Evolutionary conservation across 2,113 vertebrate species (phyloP), one percentile per base, ranked within the genome.

Genomic region (Oryzias melastigma): DNA sequence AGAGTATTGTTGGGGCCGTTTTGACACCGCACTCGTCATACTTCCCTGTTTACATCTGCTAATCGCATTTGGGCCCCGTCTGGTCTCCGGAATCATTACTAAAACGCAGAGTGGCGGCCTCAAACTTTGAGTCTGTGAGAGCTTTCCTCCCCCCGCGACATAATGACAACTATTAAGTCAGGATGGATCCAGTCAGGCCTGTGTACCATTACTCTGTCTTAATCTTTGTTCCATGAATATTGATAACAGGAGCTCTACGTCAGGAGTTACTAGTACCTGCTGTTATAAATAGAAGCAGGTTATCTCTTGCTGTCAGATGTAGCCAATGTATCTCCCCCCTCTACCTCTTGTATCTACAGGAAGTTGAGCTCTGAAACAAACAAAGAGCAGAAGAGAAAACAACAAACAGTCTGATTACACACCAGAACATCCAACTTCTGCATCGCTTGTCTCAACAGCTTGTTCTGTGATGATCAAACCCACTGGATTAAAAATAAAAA

Each of bases 221-320:
- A 88, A 88, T 92, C 82, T 87, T 83, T 84, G 84, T 87, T 87
- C 88, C 89, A 90, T 91, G 89, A 91, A 90, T 91, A 91, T 90
- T 90, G 86, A 90, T 92, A 92, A 90, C 85, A 85, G 88, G 84
- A 73, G 78, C 61, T 71, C 82, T 79, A 84, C 81, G 86, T 91
- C 89, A 91, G 86, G 78, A 73, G 81, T 87, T 85, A 90, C 86
- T 89, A 84, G 88, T 90, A 90, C 86, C 79, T 88, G 83, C 75
- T 59, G 77, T 85, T 91, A 91, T 86, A 93, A 91, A 93, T 91
- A 91, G 89, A 81, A 80, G 74, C 77, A 82, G 79, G 80, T 81
- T 86, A 85, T 85, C 81, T 87, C 76, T 78, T 82, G 78, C 66
- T 72, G 77, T 82, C 84, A 81, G 75, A 84, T 85, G 69, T 47